phyloP scores from a whole-genome alignment of 1,140 invertebrate species.

The Drosophila teissieri region DNA sequence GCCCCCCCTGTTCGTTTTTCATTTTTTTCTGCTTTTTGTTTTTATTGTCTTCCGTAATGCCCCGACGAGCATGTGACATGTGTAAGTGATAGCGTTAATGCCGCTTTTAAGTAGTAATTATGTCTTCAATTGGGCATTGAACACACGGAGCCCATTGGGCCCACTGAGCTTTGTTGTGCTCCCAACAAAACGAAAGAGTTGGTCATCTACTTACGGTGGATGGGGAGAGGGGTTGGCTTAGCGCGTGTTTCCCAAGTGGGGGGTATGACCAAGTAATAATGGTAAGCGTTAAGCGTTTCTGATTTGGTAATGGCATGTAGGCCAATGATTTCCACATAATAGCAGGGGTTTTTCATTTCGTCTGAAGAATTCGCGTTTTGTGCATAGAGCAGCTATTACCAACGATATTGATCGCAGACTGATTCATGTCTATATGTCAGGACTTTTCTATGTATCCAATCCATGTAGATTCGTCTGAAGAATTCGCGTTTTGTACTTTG shows the following conservation, averaged over 20 bases:
- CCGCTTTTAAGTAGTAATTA: slow-evolving; percentile 81
- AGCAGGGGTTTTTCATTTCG: not conserved
- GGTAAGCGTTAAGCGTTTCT: slow-evolving; percentile 13
- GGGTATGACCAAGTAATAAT: slow-evolving; percentile 13
- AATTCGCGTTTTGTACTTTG: not conserved
- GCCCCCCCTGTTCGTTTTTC: slow-evolving; percentile 12
- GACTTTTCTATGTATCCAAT: too few species aligned
- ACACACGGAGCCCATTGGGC: not conserved
- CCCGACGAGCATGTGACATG: slow-evolving; percentile 76
- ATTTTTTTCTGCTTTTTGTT: not conserved
- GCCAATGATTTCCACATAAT: not conserved
- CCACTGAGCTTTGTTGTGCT: slow-evolving; percentile 44
- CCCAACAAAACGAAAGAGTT: slow-evolving; percentile 18
- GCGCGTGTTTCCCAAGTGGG: slow-evolving; percentile 45
- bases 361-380: not conserved
- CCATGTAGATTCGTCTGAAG: not conserved
- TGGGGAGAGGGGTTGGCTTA: slow-evolving; percentile 1
- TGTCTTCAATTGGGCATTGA: slow-evolving; percentile 77
- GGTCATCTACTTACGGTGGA: slow-evolving; percentile 7
- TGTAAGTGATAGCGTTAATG: slow-evolving; percentile 82
- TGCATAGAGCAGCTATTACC: too few species aligned
- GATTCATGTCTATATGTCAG: too few species aligned
- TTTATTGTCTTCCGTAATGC: slow-evolving; percentile 76
- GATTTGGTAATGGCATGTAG: slow-evolving; percentile 7
- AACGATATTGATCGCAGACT: too few species aligned